Conservation (phyloP, 2,113 vertebrate genomes). For the Cisticola juncidis region DNA sequence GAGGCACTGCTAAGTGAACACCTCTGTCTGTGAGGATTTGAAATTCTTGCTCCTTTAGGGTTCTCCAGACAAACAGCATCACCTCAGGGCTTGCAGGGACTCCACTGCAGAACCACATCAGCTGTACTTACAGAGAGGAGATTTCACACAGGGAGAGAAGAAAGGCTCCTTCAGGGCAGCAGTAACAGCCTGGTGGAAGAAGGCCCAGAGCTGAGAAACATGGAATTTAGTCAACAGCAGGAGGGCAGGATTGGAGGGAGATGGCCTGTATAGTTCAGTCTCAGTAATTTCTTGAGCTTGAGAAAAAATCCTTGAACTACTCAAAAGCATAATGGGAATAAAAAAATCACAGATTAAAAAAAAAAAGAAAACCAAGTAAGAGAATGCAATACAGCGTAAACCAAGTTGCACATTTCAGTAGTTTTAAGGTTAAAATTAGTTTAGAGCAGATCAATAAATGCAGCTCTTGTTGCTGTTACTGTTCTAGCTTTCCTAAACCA, state of each 20-base stretch:
- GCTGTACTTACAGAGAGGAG: neutral
- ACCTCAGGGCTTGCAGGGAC: neutral
- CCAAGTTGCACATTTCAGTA: neutral
- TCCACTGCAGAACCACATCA: neutral
- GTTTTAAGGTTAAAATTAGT: neutral
- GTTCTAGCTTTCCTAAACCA: neutral
- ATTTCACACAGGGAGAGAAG: neutral
- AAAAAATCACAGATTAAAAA: neutral
- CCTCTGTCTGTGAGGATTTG: neutral
- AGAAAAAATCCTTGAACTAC: neutral
- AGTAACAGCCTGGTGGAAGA: neutral
- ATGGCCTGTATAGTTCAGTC: neutral
- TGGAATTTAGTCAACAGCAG: neutral
- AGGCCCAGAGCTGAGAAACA: neutral
- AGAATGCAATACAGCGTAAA: neutral
- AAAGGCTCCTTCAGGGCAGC: neutral
- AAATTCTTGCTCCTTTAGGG: neutral
- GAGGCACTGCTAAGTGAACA: neutral
- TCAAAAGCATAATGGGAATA: neutral
- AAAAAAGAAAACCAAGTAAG: neutral
- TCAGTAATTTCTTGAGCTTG: neutral
- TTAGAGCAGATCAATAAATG: neutral
- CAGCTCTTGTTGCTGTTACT: too few species aligned
- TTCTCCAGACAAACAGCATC: neutral
- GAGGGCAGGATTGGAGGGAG: neutral